Evolutionary conservation across 2,797 vertebrate genomes (phyloP), one percentile per base, ranked within the genome.

Genomic region (Sebastes jordani): DNA sequence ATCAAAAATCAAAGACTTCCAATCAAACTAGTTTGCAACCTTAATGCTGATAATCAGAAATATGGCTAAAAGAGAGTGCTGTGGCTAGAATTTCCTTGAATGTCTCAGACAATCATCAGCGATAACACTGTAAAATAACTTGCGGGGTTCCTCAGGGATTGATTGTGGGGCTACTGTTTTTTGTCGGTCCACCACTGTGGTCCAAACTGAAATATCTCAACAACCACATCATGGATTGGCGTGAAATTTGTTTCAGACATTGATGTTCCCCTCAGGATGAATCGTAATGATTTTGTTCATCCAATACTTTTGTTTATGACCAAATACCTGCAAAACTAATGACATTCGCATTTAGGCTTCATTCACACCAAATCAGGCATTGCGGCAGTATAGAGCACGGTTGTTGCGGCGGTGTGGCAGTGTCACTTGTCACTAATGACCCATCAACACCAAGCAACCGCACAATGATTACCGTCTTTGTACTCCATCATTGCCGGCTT

Each of bases 101-200:
- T 34, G 3, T 46, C 64, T n/a, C 25, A 29, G 1, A 46, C 14
- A 36, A 9, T 27, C 1, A 36, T 25, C 30, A 23, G 8, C 20
- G 8, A 13, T 29, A 46, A 38, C 1, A 4, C 59, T 22, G 13
- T 59, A 2, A 68, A 62, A 65, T 11, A 60, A 54, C n/a, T 16
- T 11, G 22, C 23, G 68, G 55, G 0, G 34, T 76, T 79, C 72
- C 64, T 71, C 79, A 80, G 34, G 66, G 86, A 2, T 74, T 2
- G 0, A 34, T 13, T 55, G 5, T 10, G 2, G 55, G 7, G 0
- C 72, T 60, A 1, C 46, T 66, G 5, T 7, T 60, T 38, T 68
- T 27, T 61, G 23, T 46, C 10, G 7, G 11, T 49, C 34, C 9
- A 16, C 3, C 7, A 11, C 11, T 18, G 58, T n/a, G 10, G n/a